Evolutionary conservation across 2,113 vertebrate genomes (phyloP), one percentile per base, ranked within the genome.

Genomic region (Pangasianodon gigas): DNA sequence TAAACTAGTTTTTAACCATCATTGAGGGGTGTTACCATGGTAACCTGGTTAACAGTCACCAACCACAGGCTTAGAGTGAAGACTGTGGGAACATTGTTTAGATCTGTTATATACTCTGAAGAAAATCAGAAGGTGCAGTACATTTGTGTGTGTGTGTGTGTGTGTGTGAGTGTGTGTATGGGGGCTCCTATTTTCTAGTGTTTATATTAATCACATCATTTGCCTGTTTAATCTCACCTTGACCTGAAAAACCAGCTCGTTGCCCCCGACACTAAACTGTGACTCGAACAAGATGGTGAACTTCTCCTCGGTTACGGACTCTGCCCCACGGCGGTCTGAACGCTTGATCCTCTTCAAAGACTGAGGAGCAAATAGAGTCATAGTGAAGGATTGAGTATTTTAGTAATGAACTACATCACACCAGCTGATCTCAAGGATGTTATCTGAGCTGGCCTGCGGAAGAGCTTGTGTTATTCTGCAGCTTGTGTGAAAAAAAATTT

Each of bases 201-300:
- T 84, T 84, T 84, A 19, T 62, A 62, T 46, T 84, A 84, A 62
- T 46, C 82, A 62, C 82, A 84, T 84, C 11, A 60, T 44, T 80
- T 80, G 32, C 19, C 5, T 67, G 9, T 46, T 81, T 62, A 18
- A 37, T 9, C 82, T 94, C 95, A 99, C 98, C 97, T 99, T 99
- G 89, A 99, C 98, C 93, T 99, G 98, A 94, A 99, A 99, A 60
- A 98, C 97, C 8, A 99, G 96, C 93, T 99, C 98, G 0, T 99
- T 99, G 91, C 98, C 97, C 54, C 98, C 98, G 0, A 99, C 96
- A 0, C 98, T 99, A 94, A 99, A 99, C 94, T 99, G 98, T 0
- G 98, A 99, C 94, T 99, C 98, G 0, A 99, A 99, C 90, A 99
- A 95, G 90, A 99, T 97, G 1, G 98, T 99, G 95, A 99, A 99